phyloP scores from a whole-genome alignment of 1,140 invertebrate species.

The Proales similis region DNA sequence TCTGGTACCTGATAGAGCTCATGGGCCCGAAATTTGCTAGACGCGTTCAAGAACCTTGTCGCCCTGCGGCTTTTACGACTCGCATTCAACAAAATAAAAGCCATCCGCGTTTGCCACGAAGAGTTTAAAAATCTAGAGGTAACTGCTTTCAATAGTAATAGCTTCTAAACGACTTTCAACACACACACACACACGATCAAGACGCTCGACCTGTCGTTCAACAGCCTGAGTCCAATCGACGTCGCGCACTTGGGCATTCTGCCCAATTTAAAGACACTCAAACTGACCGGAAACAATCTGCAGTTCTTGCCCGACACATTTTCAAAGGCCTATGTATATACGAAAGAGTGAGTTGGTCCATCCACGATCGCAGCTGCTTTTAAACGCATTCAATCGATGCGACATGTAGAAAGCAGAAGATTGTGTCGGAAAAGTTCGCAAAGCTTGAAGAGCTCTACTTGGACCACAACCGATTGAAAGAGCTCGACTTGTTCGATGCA shows the following conservation, averaged over 20 bases:
- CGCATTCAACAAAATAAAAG: constrained; percentile 43
- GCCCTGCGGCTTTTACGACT: constrained; percentile 47
- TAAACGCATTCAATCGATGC: not conserved
- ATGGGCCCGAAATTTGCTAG: constrained; percentile 41
- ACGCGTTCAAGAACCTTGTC: constrained; percentile 48
- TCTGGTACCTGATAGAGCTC: not conserved
- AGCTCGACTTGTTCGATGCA: constrained; percentile 30
- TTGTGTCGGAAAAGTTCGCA: constrained; percentile 22
- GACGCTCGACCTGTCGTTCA: constrained; percentile 52
- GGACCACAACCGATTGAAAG: constrained; percentile 22
- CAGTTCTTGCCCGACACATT: constrained; percentile 41
- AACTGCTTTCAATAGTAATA: constrained; percentile 42
- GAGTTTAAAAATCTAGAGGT: constrained; percentile 12
- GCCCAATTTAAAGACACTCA: constrained; percentile 45
- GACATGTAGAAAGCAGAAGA: constrained; percentile 21
- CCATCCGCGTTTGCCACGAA: constrained; percentile 27
- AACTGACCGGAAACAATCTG: constrained; percentile 50
- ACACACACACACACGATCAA: constrained; percentile 39
- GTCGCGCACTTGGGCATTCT: constrained; percentile 46
- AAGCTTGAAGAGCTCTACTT: constrained; percentile 33
- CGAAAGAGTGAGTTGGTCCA: constrained; percentile 15
- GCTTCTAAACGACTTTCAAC: constrained; percentile 43
- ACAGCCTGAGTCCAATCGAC: constrained; percentile 49
- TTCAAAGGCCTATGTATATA: constrained; percentile 29
- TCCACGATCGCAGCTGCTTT: not conserved